Evolutionary conservation across 2,113 vertebrate genomes (phyloP), one percentile per base, ranked within the genome.

Genomic region (Brachypteracias leptosomus): DNA sequence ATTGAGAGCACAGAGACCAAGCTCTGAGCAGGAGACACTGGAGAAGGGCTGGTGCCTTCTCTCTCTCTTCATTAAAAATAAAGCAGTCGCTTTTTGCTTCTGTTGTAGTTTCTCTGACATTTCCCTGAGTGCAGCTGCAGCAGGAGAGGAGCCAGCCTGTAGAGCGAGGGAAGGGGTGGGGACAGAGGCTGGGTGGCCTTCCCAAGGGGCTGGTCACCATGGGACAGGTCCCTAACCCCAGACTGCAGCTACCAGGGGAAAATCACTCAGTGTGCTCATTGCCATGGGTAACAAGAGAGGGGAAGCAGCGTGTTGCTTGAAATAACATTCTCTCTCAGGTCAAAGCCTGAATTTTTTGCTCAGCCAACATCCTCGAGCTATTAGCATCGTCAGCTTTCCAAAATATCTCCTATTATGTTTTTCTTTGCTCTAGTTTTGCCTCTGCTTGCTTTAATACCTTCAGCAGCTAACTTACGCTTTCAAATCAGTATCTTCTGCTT

Each of bases 251-350:
- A 4, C 31, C 4, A 36, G 24, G 17, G 26, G 17, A 13, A 63
- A 31, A 65, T 16, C 10, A 16, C 2, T 10, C 7, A 1, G 16
- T 33, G 58, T 36, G 16, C 21, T 36, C 55, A 12, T 33, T 71
- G 15, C 16, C 26, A 0, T 2, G 19, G 18, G 40, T 28, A 36
- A 44, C 0, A 0, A 79, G 66, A 46, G n/a, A 73, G n/a, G 21
- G 12, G 40, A 75, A 73, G 28, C 49, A 61, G 49, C 1, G 1
- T 7, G 36, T 57, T 44, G 5, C 25, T 51, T 68, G 36, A 54
- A 72, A 36, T 65, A 26, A 3, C 9, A 2, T 10, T 26, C 35
- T 38, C 5, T 40, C 17, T 76, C 40, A 36, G 38, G 28, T 57
- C 49, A 36, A 59, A 90, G 40, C 28, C 36, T 61, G 54, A 33